Conservation (phyloP, 2,888 invertebrate species). For the Cephus pygmeus region DNA sequence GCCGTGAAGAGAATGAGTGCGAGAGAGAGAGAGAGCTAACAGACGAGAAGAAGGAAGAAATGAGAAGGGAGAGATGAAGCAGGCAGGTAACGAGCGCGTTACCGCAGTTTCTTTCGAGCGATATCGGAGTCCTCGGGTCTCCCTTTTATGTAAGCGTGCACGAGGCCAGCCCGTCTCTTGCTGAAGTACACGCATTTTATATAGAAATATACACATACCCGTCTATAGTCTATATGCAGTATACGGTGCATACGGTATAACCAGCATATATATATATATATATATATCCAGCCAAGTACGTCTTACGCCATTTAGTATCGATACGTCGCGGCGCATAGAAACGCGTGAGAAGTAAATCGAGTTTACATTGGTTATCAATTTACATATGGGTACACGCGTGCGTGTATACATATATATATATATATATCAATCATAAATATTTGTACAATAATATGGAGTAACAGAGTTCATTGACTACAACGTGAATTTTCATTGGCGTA, state of each 20-base stretch:
- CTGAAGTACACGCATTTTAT: background rate
- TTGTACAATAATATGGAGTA: background rate
- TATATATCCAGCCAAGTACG: too few species aligned
- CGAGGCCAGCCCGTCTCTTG: background rate
- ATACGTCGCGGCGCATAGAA: background rate
- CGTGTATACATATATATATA: background rate
- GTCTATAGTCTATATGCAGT: too few species aligned
- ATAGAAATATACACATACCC: too few species aligned
- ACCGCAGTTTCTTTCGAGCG: background rate
- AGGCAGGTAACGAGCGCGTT: background rate
- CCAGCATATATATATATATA: background rate
- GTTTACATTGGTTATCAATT: background rate
- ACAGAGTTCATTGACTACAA: background rate
- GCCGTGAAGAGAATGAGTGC: conserved; percentile 19
- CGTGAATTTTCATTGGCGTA: background rate
- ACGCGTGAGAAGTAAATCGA: background rate
- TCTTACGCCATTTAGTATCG: too few species aligned
- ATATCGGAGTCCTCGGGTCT: background rate
- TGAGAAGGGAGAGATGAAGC: background rate
- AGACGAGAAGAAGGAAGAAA: background rate
- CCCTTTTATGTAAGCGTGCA: conserved; percentile 13
- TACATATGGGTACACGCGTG: background rate
- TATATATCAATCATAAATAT: background rate
- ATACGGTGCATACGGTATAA: too few species aligned
- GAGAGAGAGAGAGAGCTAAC: background rate